Evolutionary conservation across 2,113 vertebrate genomes (phyloP), one percentile per base, ranked within the genome.

Genomic region (Crotalus viridis): DNA sequence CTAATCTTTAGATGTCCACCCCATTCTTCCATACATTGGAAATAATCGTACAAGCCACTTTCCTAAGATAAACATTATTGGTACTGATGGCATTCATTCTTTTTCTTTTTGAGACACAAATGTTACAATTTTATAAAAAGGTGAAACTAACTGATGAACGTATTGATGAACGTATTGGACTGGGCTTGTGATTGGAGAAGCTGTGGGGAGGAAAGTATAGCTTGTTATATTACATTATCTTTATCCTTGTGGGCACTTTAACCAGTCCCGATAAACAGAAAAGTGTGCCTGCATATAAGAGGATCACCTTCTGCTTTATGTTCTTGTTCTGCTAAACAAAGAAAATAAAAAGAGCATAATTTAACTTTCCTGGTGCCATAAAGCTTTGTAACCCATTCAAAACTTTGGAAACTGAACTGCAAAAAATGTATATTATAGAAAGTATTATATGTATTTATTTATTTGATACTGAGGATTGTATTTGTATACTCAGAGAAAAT

Each of bases 341-440:
- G 28, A 64, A 26, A 64, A 64, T 94, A 88, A n/a, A 19, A 90
- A 89, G 13, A 89, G 5, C 88, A 46, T 81, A 94, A 59, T 21
- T 89, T n/a, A 12, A n/a, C 8, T 24, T 46, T 64, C 3, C 28
- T 55, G 56, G 55, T 56, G 55, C 57, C 0, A 90, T n/a, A 15
- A 85, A 86, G 56, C 55, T 86, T 55, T 85, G 6, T 43, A 28
- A 43, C 0, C 24, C 57, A 86, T 10, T 22, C 12, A 89, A 74
- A 93, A 88, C 86, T 64, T 87, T 24, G 28, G 21, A 55, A 85
- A 28, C 43, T 7, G 4, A 39, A 48, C 10, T 46, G 17, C 46
- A 33, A 19, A 2, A 19, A 59, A 55, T 91, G 24, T 26, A 46
- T 4, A 69, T 51, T 56, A 19, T 19, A 19, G 17, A 56, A 56